These are phyloP conservation scores for Zootermopsis nevadensis DNA, from an alignment of 2,888 invertebrate genomes.

Conservation along the genomic window DNA sequence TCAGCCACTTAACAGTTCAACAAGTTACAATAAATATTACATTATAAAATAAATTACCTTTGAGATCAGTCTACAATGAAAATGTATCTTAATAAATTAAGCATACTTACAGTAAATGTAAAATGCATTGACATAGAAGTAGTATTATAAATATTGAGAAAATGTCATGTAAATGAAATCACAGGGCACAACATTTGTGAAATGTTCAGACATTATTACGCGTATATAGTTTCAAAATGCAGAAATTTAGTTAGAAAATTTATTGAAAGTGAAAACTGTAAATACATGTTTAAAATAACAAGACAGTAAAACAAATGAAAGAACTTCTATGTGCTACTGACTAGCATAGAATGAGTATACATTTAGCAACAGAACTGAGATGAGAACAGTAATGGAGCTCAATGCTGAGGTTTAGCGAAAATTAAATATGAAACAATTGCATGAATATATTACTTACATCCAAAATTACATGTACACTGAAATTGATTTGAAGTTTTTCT, in stretches of 20 bases:
- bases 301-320: neutral
- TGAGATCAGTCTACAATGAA: conserved; percentile 35
- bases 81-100: conserved; percentile 31
- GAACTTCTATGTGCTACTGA: neutral
- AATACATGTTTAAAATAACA: neutral
- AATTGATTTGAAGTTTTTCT: neutral
- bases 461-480: neutral
- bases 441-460: neutral
- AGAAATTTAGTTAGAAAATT: neutral
- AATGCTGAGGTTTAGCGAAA: neutral
- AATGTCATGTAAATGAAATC: neutral
- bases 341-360: neutral
- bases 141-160: neutral
- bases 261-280: neutral
- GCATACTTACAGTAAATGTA: neutral
- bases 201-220: neutral
- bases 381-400: neutral
- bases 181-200: neutral
- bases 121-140: neutral
- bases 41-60: conserved; percentile 28
- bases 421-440: neutral
- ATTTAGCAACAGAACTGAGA: neutral
- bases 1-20: conserved; percentile 20
- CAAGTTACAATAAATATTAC: conserved; percentile 28
- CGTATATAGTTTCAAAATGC: neutral